Conservation (phyloP, 2,113 vertebrate species). For the Brachionichthys hirsutus region DNA sequence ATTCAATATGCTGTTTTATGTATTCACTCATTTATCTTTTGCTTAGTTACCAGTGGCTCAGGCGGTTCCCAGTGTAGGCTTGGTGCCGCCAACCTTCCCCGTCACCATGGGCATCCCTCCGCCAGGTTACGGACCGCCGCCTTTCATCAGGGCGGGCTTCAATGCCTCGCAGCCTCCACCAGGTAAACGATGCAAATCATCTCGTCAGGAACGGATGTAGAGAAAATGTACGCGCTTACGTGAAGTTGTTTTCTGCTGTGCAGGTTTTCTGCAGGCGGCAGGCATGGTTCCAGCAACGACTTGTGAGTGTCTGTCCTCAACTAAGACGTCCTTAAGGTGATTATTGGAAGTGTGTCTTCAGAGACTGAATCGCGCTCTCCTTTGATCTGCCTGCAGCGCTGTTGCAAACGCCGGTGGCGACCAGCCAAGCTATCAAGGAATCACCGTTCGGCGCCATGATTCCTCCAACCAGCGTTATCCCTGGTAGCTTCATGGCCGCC, state of each 20-base stretch:
- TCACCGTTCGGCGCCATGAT: constrained; percentile 85
- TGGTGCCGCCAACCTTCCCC: constrained; percentile 92
- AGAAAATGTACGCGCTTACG: neutral
- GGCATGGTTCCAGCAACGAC: constrained; percentile 79
- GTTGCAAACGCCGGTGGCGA: constrained; percentile 84
- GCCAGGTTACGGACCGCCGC: constrained; percentile 93
- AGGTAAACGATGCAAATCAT: constrained; percentile 73
- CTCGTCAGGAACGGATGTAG: neutral
- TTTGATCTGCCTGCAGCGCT: constrained; percentile 57
- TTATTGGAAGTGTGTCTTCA: too few species aligned
- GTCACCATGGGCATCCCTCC: constrained; percentile 95
- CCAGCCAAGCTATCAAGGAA: constrained; percentile 87
- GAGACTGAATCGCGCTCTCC: neutral
- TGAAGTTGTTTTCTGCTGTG: neutral
- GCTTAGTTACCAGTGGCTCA: constrained; percentile 90
- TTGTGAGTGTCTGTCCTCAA: constrained; percentile 76
- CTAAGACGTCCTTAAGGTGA: too few species aligned
- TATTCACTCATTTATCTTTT: neutral
- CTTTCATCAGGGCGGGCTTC: constrained; percentile 88
- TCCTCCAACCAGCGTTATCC: constrained; percentile 83
- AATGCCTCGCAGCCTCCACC: constrained; percentile 95
- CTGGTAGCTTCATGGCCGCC: constrained; percentile 85
- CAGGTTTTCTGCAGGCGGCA: constrained; percentile 89
- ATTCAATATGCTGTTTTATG: too few species aligned
- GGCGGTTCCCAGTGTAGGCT: constrained; percentile 87